Conservation (phyloP, 2,888 invertebrate genomes). For the Aquatica leii region DNA sequence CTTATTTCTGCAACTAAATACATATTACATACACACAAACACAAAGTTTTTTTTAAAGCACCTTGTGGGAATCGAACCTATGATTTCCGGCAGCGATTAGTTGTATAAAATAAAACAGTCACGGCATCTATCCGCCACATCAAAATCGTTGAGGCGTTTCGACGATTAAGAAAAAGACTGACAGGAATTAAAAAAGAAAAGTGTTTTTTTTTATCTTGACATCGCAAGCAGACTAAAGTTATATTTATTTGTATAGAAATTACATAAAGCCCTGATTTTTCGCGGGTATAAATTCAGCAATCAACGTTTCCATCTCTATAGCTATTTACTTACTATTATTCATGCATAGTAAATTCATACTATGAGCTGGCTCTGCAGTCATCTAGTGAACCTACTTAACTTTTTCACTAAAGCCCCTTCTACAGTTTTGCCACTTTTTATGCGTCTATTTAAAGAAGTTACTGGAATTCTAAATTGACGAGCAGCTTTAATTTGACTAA, state of each 20-base stretch:
- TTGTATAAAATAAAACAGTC: neutral
- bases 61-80: no score
- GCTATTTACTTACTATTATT: no score
- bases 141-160: neutral
- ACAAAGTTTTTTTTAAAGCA: no score
- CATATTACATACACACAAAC: no score
- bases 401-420: neutral
- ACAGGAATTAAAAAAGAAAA: neutral
- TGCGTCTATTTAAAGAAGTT: constrained; percentile 1
- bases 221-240: neutral
- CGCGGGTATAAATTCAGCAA: no score
- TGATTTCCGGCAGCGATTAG: neutral
- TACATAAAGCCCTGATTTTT: neutral
- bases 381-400: constrained; percentile 9
- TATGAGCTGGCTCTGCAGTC: no score
- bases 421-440: neutral
- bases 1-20: no score
- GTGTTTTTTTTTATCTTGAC: neutral
- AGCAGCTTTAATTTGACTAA: neutral
- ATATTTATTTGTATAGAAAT: neutral
- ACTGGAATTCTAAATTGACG: neutral
- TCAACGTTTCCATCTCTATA: no score
- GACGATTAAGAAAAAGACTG: neutral
- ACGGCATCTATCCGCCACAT: neutral
- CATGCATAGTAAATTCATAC: no score